Conservation (phyloP, 2,113 vertebrate species). For the Corvus hawaiiensis region DNA sequence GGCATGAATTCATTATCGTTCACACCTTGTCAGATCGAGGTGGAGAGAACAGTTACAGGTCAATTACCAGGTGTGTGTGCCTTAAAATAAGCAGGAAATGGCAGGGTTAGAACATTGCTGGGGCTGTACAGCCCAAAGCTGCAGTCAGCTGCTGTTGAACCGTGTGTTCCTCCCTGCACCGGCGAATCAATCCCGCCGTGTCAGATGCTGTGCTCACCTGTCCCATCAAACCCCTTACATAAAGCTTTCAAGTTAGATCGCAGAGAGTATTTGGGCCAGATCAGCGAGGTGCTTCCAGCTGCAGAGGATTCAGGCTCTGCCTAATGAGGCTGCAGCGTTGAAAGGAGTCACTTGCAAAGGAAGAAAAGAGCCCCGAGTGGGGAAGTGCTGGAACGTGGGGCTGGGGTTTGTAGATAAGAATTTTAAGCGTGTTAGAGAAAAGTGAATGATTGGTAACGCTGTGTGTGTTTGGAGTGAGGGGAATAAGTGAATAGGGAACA, state of each 20-base stretch:
- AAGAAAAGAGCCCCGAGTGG: not conserved
- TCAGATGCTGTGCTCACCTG: not conserved
- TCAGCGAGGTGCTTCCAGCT: constrained; percentile 29
- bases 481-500: constrained; percentile 8
- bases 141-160: not conserved
- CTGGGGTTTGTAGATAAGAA: constrained; percentile 24
- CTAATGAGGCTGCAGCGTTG: constrained; percentile 14
- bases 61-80: not conserved
- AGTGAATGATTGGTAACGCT: not conserved
- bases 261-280: constrained; percentile 5
- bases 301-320: constrained; percentile 1
- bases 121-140: not conserved
- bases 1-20: not conserved
- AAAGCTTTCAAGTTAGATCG: not conserved
- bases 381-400: not conserved
- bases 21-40: not conserved
- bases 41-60: not conserved
- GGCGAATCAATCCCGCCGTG: not conserved
- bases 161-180: not conserved
- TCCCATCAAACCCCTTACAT: not conserved
- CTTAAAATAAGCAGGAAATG: not conserved
- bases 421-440: not conserved
- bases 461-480: constrained; percentile 28
- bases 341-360: constrained; percentile 18
- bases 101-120: not conserved